These are phyloP conservation scores for Contarinia nasturtii DNA, from an alignment of 1,140 invertebrate species.

Conservation along the genomic window DNA sequence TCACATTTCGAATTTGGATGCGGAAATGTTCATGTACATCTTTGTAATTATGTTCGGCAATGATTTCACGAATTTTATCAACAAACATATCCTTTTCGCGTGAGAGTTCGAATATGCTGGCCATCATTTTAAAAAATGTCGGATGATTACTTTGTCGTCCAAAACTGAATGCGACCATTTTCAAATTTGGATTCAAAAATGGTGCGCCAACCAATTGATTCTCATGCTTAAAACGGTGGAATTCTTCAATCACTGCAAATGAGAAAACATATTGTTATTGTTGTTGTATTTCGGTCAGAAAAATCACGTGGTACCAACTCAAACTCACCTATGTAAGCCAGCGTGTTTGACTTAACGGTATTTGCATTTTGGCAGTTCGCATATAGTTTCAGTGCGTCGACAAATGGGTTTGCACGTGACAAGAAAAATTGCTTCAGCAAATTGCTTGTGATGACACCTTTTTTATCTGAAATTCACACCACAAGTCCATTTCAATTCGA, in stretches of 20 bases:
- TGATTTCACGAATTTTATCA: conserved; percentile 28
- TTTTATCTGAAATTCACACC: conserved; percentile 29
- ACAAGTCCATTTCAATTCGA: too few species aligned
- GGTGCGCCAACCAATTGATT: conserved; percentile 16
- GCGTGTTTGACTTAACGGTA: conserved; percentile 31
- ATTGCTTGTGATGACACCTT: conserved; percentile 27
- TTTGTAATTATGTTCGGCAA: conserved; percentile 34
- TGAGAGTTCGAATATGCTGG: conserved; percentile 30
- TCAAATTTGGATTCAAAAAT: conserved; percentile 28
- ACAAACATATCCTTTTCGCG: conserved; percentile 30
- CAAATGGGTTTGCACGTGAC: conserved; percentile 30
- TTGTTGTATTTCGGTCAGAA: not conserved
- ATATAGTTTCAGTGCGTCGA: conserved; percentile 29
- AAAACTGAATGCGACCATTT: conserved; percentile 37
- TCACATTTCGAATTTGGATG: too few species aligned
- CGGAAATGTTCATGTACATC: conserved; percentile 22
- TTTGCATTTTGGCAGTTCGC: conserved; percentile 35
- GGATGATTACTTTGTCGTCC: conserved; percentile 31
- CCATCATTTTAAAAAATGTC: conserved; percentile 30
- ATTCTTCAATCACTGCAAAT: conserved; percentile 36
- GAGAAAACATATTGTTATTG: not conserved
- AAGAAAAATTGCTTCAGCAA: conserved; percentile 29
- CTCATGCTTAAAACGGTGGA: conserved; percentile 23
- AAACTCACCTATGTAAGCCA: conserved; percentile 27
- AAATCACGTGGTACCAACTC: not conserved